Percentiles rank a stretch among this genome's conserved stretches.
phyloP scores from a whole-genome alignment of 2,113 vertebrate genomes.

The Ursus arctos region DNA sequence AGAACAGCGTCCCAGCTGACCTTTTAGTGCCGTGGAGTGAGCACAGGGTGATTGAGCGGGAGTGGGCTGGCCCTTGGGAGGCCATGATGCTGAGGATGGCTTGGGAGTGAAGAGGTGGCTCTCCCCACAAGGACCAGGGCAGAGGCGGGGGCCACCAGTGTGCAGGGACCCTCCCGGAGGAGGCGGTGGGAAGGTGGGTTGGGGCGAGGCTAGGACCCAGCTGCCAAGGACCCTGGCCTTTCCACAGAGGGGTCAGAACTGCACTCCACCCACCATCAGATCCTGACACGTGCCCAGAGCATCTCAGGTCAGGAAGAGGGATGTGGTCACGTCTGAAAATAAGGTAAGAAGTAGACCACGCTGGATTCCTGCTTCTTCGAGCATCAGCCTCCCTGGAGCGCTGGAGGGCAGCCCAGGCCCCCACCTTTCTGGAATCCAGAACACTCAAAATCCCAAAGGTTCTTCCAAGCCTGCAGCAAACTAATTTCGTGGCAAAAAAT shows the following conservation, averaged over 20 bases:
- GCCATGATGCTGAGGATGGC: background rate
- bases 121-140: background rate
- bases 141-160: rapidly evolving
- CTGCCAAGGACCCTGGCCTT: background rate
- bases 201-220: background rate
- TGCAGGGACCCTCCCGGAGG: background rate
- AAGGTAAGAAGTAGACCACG: background rate
- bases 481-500: conserved; percentile 70
- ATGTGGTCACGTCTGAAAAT: background rate
- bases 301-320: background rate
- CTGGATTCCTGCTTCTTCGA: background rate
- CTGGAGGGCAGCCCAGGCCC: background rate
- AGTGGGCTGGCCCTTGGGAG: background rate
- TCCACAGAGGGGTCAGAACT: background rate
- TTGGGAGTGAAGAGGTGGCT: background rate
- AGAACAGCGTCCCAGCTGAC: background rate
- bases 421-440: conserved; percentile 28
- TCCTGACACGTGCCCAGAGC: background rate
- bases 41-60: background rate
- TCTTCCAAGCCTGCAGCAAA: conserved; percentile 45
- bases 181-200: background rate
- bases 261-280: background rate
- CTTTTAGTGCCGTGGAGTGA: background rate
- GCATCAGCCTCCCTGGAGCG: background rate
- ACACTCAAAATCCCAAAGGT: background rate